Evolutionary conservation across 2,888 invertebrate genomes (phyloP).

Genomic region (Unio delphinus): DNA sequence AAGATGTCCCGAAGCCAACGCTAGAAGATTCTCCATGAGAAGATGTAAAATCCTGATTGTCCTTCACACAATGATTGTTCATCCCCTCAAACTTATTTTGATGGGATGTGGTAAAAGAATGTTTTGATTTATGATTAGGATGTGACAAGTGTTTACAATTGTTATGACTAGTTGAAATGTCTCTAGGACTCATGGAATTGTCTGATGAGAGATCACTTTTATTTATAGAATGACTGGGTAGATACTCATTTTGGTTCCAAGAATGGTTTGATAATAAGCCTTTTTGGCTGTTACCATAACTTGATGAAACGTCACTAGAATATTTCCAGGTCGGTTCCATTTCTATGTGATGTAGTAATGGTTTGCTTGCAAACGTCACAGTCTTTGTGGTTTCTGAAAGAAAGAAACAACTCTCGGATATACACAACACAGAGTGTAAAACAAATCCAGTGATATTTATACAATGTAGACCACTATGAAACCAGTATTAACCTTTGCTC

Average conservation of each 20-base stretch:
- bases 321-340: slow-evolving; percentile 21
- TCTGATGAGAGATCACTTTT: slow-evolving; percentile 4
- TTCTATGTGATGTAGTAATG: slow-evolving; percentile 27
- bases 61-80: slow-evolving; percentile 1
- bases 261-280: slow-evolving; percentile 10
- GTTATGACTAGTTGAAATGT: slow-evolving; percentile 14
- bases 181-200: slow-evolving; percentile 5
- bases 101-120: background rate
- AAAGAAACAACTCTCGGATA: too few species aligned
- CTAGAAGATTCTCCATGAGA: slow-evolving; percentile 18
- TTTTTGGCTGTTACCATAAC: slow-evolving; percentile 10
- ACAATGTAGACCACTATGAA: too few species aligned
- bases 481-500: too few species aligned
- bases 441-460: too few species aligned
- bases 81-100: too few species aligned
- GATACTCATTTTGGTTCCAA: background rate
- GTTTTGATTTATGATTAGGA: background rate
- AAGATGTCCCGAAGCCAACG: slow-evolving; percentile 24
- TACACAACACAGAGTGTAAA: too few species aligned
- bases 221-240: background rate
- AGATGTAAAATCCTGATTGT: slow-evolving; percentile 14
- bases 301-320: slow-evolving; percentile 13
- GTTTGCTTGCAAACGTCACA: slow-evolving; percentile 36
- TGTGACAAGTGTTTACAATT: slow-evolving; percentile 3
- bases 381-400: slow-evolving; percentile 40